Percentiles rank a stretch among this genome's conserved stretches.
These are phyloP conservation scores for Drosophila tripunctata DNA, from an alignment of 2,888 invertebrate genomes.

Conservation along the genomic window DNA sequence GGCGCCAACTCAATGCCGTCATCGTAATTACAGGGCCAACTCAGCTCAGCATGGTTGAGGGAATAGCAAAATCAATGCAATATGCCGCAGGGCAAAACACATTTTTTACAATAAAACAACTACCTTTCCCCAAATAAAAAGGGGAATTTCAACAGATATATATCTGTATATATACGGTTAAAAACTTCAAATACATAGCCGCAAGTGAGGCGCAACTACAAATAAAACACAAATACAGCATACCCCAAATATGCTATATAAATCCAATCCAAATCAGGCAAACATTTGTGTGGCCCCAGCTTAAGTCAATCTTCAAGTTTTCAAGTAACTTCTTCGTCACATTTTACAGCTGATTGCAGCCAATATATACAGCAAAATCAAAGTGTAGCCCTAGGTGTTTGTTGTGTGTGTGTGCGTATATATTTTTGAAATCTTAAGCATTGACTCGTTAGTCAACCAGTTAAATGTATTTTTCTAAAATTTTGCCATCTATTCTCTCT, in stretches of 20 bases:
- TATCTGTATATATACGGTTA: slow-evolving; percentile 12
- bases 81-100: slow-evolving; percentile 38
- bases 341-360: slow-evolving; percentile 74
- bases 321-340: slow-evolving; percentile 37
- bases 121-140: slow-evolving; percentile 7
- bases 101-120: slow-evolving; percentile 44
- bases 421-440: slow-evolving; percentile 5
- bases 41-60: slow-evolving; percentile 13
- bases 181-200: slow-evolving; percentile 70
- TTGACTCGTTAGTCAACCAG: neutral
- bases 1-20: slow-evolving; percentile 35
- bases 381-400: slow-evolving; percentile 49
- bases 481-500: slow-evolving; percentile 8
- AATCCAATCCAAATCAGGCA: slow-evolving; percentile 64
- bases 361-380: slow-evolving; percentile 65
- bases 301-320: slow-evolving; percentile 61
- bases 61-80: slow-evolving; percentile 57
- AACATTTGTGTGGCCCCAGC: slow-evolving; percentile 52
- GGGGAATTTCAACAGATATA: slow-evolving; percentile 2
- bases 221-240: slow-evolving; percentile 35
- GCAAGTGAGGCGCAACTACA: slow-evolving; percentile 63
- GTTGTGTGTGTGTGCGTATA: neutral
- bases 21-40: slow-evolving; percentile 46
- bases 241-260: slow-evolving; percentile 40
- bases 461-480: slow-evolving; percentile 12